Evolutionary conservation across 35 echinoderm and acorn worm genomes (phyloP), one percentile per base, ranked within the genome.

Genomic region (Eucidaris tribuloides): DNA sequence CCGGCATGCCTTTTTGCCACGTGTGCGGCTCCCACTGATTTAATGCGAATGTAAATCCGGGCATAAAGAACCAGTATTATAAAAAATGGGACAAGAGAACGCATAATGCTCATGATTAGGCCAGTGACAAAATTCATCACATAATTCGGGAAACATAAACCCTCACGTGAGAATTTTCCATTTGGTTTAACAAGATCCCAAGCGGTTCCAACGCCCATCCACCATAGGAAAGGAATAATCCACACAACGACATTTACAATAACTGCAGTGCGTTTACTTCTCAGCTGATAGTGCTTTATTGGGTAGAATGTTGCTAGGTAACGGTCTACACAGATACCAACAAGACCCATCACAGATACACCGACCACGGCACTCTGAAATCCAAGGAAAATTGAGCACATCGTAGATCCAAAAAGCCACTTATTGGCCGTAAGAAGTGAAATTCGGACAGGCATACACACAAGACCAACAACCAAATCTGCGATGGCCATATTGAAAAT

Each of bases 261-360:
- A 3, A 34, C 36, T 41, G 82, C 82, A 13, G 33, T 32, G 41
- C 31, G 25, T 3, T 38, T 84, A 11, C 38, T 86, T 24, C 71
- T 72, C 29, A 3, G 36, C 50, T 59, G 66, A 24, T 59, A 66
- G 52, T 86, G 84, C 45, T 40, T 25, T 11, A 86, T 43, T 6
- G 84, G 84, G 46, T 86, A 50, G 14, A 72, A 37, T 19, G 66
- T 86, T 13, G 84, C 84, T 34, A 77, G 54, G 71, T 86, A 86
- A 52, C 84, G 70, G 33, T 86, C 84, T 15, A 77, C 45, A 30
- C 68, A 78, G 48, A 86, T 58, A 14, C 42, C 52, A 2, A 78
- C 34, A 15, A 86, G 33, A 71, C 49, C 66, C 27, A 49, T 38
- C 3, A 86, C 66, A 20, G 84, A 86, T 15, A 66, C 68, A 17